Conservation (phyloP, 2,888 invertebrate species). For the Isoperla grammatica region DNA sequence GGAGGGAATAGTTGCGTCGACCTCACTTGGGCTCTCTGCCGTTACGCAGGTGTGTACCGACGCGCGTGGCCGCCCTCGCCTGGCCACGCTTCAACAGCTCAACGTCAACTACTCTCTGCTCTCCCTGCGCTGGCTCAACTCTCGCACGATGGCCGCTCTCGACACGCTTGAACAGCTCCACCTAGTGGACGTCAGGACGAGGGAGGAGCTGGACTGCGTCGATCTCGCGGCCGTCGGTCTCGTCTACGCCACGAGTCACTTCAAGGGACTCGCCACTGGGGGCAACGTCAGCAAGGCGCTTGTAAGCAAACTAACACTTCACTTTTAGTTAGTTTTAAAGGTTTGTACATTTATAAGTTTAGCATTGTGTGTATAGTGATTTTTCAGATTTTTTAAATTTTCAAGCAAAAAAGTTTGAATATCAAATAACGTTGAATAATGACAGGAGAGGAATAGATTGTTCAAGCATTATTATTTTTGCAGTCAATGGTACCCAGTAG, state of each 20-base stretch:
- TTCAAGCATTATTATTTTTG: no score
- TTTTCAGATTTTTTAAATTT: no score
- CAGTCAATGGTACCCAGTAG: no score
- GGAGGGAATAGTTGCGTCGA: no score
- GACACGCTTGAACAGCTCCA: constrained; percentile 83
- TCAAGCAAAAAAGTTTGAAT: no score
- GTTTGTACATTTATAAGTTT: neutral
- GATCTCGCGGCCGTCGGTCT: constrained; percentile 76
- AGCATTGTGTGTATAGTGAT: no score
- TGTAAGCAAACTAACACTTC: constrained; percentile 42
- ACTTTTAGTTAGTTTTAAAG: neutral
- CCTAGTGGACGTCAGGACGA: constrained; percentile 81
- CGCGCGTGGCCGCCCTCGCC: constrained; percentile 50
- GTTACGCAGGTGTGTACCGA: constrained; percentile 48
- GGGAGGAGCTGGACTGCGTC: constrained; percentile 77
- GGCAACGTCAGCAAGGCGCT: constrained; percentile 83
- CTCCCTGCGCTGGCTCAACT: constrained; percentile 76
- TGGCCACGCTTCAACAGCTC: constrained; percentile 64
- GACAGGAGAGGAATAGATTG: no score
- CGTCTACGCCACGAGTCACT: constrained; percentile 82
- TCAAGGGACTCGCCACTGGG: constrained; percentile 89
- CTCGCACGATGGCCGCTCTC: constrained; percentile 74
- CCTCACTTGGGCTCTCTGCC: no score
- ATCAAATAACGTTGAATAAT: no score
- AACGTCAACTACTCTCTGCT: constrained; percentile 64